Evolutionary conservation across 2,113 vertebrate species (phyloP), one percentile per base, ranked within the genome.

Genomic region (Sporophila hypoxantha): DNA sequence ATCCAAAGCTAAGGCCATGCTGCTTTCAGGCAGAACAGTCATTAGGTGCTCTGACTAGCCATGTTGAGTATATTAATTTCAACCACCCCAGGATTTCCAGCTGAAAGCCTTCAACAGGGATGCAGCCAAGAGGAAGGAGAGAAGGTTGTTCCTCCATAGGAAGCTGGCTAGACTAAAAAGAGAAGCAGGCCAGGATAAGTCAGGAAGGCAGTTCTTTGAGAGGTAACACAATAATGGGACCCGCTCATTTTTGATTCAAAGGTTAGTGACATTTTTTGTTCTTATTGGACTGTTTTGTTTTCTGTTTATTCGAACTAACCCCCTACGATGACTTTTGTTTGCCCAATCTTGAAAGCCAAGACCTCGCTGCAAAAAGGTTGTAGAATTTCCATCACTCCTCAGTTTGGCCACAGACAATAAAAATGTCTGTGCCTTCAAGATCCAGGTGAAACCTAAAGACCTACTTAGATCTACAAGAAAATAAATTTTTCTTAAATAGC

Each of bases 51-150:
- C 41, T 21, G 34, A 76, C n/a, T 86, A 61, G 50, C 71, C 79
- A 91, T 22, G 50, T 68, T 79, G 68, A 90, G 65, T 65, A 15
- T 39, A 92, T 90, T 82, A 61, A 67, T 76, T 91, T 67, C 76
- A 89, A 12, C 30, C 42, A 69, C 71, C 26, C 59, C 60, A 79
- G 52, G 76, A 80, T 62, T 82, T 87, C 68, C 76, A 91, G 53
- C 82, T 92, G 90, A 87, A 80, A 89, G 68, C 47, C 56, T 87
- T 80, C 30, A 6, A n/a, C 34, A 34, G 14, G 47, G 77, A 70
- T 34, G 20, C 64, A 76, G 76, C 68, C 79, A 91, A 91, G 56
- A 82, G 52, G 41, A 87, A 93, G 44, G 65, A 85, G 71, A 89
- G 60, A 64, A 82, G 49, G 79, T 46, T 93, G 71, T 6, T 92